Conservation (phyloP, 2,888 invertebrate genomes). For the Rhyacophila evoluta region DNA sequence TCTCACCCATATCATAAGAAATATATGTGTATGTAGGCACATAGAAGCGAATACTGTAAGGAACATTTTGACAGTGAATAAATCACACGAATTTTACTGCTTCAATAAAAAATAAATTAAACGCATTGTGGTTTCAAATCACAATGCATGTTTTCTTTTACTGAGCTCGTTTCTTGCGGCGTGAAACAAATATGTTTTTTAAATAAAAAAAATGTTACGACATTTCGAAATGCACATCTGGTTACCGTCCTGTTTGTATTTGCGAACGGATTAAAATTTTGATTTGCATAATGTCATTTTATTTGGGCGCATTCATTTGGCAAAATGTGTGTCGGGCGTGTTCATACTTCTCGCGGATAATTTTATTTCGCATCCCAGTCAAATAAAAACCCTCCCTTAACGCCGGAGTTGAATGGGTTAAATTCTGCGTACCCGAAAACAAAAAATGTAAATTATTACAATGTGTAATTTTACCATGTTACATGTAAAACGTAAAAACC, state of each 20-base stretch:
- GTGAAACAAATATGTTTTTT: neutral
- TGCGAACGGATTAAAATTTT: slow-evolving; percentile 39
- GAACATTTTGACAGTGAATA: too few species aligned
- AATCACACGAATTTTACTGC: too few species aligned
- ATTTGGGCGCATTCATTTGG: slow-evolving; percentile 34
- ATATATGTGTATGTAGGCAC: too few species aligned
- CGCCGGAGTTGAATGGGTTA: slow-evolving; percentile 15
- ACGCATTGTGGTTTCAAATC: too few species aligned
- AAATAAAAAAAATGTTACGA: neutral
- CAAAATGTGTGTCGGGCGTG: slow-evolving; percentile 31
- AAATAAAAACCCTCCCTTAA: slow-evolving; percentile 24
- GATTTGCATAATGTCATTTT: slow-evolving; percentile 44
- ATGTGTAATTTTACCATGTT: neutral
- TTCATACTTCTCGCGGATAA: slow-evolving; percentile 31
- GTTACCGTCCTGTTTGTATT: slow-evolving; percentile 30
- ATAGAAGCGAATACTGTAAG: too few species aligned
- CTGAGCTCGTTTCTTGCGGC: too few species aligned
- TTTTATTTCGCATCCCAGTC: slow-evolving; percentile 28
- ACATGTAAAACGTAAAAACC: neutral
- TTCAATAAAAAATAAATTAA: too few species aligned
- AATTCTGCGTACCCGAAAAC: slow-evolving; percentile 14
- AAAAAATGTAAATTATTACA: slow-evolving; percentile 22
- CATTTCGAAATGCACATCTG: slow-evolving; percentile 26
- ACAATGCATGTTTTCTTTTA: too few species aligned
- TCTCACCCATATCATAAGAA: too few species aligned